Percentiles rank a stretch among this genome's conserved stretches.
Evolutionary conservation across 2,888 invertebrate genomes (phyloP).

Genomic region (Sinohyriopsis cumingii): DNA sequence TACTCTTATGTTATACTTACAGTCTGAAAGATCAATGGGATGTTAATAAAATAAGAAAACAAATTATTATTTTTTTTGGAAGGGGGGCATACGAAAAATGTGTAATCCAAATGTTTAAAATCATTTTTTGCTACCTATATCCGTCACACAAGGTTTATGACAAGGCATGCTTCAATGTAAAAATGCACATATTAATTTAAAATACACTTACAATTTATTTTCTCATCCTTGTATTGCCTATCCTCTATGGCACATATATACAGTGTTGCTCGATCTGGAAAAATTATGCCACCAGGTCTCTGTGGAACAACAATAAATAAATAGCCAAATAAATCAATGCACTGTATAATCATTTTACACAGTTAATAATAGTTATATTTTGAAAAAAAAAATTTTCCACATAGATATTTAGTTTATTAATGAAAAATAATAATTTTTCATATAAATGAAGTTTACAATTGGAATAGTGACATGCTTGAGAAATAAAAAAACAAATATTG

Average conservation of each 20-base stretch:
- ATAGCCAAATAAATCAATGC: neutral
- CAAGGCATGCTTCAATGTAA: neutral
- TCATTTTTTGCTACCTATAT: neutral
- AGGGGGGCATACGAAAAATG: no score
- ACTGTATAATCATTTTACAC: neutral
- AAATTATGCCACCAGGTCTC: slow-evolving; percentile 90
- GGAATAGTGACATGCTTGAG: no score
- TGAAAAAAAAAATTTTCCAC: no score
- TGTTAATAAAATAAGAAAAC: no score
- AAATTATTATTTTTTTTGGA: no score
- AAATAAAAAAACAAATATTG: no score
- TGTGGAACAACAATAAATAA: slow-evolving; percentile 38
- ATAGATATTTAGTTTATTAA: no score
- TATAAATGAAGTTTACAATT: no score
- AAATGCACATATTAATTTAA: neutral
- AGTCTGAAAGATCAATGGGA: no score
- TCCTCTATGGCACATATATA: slow-evolving; percentile 90
- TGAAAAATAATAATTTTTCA: no score
- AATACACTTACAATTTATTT: slow-evolving; percentile 88
- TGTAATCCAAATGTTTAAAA: neutral
- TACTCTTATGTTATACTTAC: no score
- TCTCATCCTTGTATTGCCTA: slow-evolving; percentile 99
- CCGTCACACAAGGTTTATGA: neutral
- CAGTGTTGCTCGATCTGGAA: slow-evolving; percentile 92
- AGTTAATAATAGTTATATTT: no score